Percentiles rank a stretch among this genome's conserved stretches.
phyloP scores from a whole-genome alignment of 2,888 invertebrate genomes.

The Leucophenga maculata region DNA sequence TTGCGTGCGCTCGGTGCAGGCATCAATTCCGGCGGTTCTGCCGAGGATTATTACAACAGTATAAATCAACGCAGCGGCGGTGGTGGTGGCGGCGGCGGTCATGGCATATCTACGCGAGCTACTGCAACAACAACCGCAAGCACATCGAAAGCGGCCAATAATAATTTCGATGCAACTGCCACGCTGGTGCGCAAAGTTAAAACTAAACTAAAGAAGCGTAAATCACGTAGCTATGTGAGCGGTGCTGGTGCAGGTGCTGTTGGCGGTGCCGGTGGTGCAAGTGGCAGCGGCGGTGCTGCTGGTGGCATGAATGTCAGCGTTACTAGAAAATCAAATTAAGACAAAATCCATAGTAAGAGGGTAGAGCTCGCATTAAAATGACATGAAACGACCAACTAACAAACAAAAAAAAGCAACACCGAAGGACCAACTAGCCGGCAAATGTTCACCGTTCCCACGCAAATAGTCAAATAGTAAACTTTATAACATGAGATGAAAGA shows the following conservation, averaged over 20 bases:
- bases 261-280: not conserved
- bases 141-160: constrained; percentile 14
- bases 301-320: not conserved
- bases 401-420: too few relatives aligned
- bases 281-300: not conserved
- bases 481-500: too few relatives aligned
- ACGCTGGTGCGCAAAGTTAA: constrained; percentile 69
- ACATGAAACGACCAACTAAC: not conserved
- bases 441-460: too few relatives aligned
- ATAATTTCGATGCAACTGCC: constrained; percentile 71
- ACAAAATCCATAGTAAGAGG: too few relatives aligned
- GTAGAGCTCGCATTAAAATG: not conserved
- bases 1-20: constrained; percentile 23
- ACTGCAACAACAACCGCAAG: constrained; percentile 6
- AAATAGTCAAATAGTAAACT: too few relatives aligned
- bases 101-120: constrained; percentile 29
- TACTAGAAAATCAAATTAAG: constrained; percentile 1
- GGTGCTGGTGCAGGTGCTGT: too few relatives aligned
- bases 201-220: constrained; percentile 65
- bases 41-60: constrained; percentile 29
- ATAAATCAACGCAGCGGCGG: constrained; percentile 26
- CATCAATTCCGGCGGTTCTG: constrained; percentile 35
- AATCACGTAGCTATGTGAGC: constrained; percentile 38
- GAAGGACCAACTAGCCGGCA: too few relatives aligned
- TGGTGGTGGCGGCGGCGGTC: constrained; percentile 13